Evolutionary conservation across 2,888 invertebrate species (phyloP).

Genomic region (Epistrophe eligans): DNA sequence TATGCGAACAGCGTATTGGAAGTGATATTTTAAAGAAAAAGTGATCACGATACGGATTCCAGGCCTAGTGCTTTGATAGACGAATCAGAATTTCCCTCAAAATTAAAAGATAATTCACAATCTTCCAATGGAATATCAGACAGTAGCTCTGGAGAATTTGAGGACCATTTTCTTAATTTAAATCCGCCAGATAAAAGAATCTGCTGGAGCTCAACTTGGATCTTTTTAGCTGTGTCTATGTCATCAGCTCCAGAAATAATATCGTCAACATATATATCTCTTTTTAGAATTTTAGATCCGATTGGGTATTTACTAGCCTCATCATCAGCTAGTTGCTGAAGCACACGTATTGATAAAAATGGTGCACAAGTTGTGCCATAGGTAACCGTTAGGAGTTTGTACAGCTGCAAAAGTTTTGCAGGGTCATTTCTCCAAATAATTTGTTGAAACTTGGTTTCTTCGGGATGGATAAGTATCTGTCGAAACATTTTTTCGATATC

Average conservation of each 20-base stretch:
- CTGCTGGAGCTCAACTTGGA: slow-evolving; percentile 7
- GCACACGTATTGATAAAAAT: not conserved
- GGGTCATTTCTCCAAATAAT: not conserved
- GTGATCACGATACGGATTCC: slow-evolving; percentile 4
- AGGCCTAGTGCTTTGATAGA: not conserved
- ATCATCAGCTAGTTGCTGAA: not conserved
- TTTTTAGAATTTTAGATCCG: not conserved
- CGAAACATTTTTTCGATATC: slow-evolving; percentile 22
- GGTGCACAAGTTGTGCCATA: not conserved
- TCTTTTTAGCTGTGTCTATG: not conserved
- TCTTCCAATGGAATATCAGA: slow-evolving; percentile 5
- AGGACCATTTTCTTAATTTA: slow-evolving; percentile 25
- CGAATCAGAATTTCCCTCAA: not conserved
- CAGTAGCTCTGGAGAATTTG: not conserved
- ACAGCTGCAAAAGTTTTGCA: not conserved
- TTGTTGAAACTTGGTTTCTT: slow-evolving; percentile 28
- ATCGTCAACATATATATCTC: not conserved
- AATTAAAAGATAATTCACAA: slow-evolving; percentile 19
- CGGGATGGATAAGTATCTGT: slow-evolving; percentile 23
- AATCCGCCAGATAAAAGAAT: slow-evolving; percentile 3
- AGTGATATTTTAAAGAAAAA: slow-evolving; percentile 26
- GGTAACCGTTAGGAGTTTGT: not conserved
- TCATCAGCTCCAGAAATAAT: slow-evolving; percentile 34
- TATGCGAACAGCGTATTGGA: slow-evolving; percentile 1
- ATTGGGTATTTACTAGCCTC: not conserved